These are phyloP conservation scores for Enteromius trimaculatus DNA, from an alignment of 2,797 vertebrate genomes.

Conservation along the genomic window DNA sequence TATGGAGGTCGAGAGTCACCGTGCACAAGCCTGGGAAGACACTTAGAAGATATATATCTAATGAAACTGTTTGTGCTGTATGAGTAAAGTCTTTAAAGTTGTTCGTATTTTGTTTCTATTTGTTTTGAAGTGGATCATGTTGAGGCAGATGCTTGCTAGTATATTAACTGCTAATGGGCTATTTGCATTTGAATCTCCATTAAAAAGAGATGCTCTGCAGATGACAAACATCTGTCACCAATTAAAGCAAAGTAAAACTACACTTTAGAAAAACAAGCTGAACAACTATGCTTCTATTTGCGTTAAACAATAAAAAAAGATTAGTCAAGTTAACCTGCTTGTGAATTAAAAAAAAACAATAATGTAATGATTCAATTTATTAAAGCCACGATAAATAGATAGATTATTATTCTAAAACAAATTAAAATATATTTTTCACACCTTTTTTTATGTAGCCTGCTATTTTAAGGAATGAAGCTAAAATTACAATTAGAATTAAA, in stretches of 20 bases:
- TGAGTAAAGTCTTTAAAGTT: neutral
- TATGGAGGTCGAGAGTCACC: slow-evolving; percentile 61
- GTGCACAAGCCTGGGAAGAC: too few relatives aligned
- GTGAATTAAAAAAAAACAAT: neutral
- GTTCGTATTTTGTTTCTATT: neutral
- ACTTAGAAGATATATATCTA: neutral
- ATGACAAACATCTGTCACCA: neutral
- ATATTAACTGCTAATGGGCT: slow-evolving; percentile 37
- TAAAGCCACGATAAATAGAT: neutral
- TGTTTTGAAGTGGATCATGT: neutral
- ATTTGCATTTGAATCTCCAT: slow-evolving; percentile 54
- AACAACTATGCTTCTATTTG: neutral
- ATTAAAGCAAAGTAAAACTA: neutral
- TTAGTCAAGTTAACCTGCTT: neutral
- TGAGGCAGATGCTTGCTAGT: neutral
- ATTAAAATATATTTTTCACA: too few relatives aligned
- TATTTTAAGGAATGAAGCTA: neutral
- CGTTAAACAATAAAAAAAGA: neutral
- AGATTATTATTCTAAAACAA: too few relatives aligned
- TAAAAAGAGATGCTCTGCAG: slow-evolving; percentile 28
- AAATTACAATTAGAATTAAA: neutral
- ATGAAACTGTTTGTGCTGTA: neutral
- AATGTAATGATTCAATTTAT: neutral
- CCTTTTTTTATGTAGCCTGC: too few relatives aligned
- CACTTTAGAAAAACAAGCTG: neutral